These are phyloP conservation scores for Eciton burchellii DNA, from an alignment of 1,140 invertebrate species.

Conservation along the genomic window DNA sequence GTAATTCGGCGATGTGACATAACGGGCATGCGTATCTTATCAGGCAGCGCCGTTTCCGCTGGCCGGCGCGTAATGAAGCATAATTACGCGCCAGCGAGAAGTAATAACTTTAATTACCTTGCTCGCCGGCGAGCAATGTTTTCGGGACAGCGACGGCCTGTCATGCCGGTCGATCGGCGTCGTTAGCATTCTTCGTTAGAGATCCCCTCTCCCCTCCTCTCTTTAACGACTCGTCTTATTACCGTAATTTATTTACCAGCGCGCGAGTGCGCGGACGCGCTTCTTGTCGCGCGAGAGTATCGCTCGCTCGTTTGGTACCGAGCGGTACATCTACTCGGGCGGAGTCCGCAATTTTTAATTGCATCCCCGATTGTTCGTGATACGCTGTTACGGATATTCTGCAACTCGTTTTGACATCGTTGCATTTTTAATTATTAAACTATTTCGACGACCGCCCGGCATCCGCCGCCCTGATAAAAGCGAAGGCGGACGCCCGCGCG, in stretches of 20 bases:
- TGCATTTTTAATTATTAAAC: conserved; percentile 63
- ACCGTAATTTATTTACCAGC: conserved; percentile 65
- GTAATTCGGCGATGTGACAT: conserved; percentile 76
- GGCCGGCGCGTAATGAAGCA: conserved; percentile 74
- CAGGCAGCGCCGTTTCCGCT: conserved; percentile 64
- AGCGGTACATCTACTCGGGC: conserved; percentile 36
- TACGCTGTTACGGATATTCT: conserved; percentile 59
- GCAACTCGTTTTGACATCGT: conserved; percentile 54
- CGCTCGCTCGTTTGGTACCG: conserved; percentile 46
- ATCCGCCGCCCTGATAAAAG: conserved; percentile 45
- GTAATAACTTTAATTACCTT: conserved; percentile 81
- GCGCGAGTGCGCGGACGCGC: conserved; percentile 26
- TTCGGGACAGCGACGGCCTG: conserved; percentile 47
- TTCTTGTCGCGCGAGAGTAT: conserved; percentile 26
- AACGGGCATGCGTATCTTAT: conserved; percentile 72
- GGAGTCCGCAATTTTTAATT: conserved; percentile 57
- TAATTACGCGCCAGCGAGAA: conserved; percentile 80
- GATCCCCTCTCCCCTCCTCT: conserved; percentile 31
- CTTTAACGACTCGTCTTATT: conserved; percentile 24
- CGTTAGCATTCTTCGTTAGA: conserved; percentile 66
- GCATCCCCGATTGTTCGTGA: conserved; percentile 56
- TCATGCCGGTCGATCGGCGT: conserved; percentile 62
- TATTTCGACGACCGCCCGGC: conserved; percentile 57
- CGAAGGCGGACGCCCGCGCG: conserved; percentile 38
- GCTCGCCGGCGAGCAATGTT: conserved; percentile 49